Conservation (phyloP, 2,113 vertebrate species). For the Silurus asotus region DNA sequence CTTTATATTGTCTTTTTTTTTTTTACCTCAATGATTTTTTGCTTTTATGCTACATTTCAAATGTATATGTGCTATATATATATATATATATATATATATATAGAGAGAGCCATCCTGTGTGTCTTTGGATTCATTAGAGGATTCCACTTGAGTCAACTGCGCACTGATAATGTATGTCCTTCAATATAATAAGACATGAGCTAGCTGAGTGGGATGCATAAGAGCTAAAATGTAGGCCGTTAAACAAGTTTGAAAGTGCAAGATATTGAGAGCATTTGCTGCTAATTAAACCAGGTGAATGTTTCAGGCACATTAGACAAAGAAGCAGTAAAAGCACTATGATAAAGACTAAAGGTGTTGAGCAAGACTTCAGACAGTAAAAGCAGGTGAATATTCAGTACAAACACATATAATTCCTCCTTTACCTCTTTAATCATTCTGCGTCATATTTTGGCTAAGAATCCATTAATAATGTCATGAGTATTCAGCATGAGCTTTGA, state of each 20-base stretch:
- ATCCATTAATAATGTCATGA: constrained; percentile 51
- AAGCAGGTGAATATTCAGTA: constrained; percentile 28
- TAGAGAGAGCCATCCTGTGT: no score
- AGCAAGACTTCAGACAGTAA: constrained; percentile 21
- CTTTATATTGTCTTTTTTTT: no score
- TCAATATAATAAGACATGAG: neutral
- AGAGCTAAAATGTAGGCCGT: neutral
- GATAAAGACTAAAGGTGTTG: constrained; percentile 17
- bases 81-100: no score
- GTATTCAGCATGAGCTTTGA: constrained; percentile 54
- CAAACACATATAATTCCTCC: constrained; percentile 45
- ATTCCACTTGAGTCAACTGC: no score
- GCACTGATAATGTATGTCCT: neutral
- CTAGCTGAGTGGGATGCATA: neutral
- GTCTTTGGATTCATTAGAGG: no score
- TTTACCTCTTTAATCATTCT: constrained; percentile 50
- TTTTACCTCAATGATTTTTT: no score
- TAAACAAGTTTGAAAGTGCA: constrained; percentile 29
- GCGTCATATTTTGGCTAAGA: constrained; percentile 39
- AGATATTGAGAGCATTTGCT: constrained; percentile 6
- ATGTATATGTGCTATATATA: no score
- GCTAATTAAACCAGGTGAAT: constrained; percentile 37
- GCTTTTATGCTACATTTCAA: no score
- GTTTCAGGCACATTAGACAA: constrained; percentile 21
- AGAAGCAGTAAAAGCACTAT: neutral